phyloP scores from a whole-genome alignment of 2,797 vertebrate genomes.

The Simalia tracyae region DNA sequence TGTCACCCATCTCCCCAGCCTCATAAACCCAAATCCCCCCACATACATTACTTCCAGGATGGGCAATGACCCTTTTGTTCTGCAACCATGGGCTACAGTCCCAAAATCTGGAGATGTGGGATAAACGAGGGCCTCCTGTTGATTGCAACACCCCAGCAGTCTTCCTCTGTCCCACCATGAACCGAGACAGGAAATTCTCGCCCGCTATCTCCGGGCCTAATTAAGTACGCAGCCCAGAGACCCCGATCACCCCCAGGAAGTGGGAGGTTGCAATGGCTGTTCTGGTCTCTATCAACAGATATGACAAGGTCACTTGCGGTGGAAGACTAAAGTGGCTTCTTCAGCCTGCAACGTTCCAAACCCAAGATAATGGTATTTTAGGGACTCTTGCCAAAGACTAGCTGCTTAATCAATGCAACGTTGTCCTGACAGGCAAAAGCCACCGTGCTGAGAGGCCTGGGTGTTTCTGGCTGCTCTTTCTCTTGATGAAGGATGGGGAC shows the following conservation, averaged over 20 bases:
- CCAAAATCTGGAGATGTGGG: not conserved
- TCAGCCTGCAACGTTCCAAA: slow-evolving; percentile 1
- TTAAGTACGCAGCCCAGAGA: slow-evolving; percentile 53
- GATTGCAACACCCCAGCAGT: not conserved
- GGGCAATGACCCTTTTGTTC: too few relatives aligned
- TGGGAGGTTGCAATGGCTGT: not conserved
- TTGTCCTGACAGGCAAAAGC: not conserved
- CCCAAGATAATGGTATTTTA: slow-evolving; percentile 2
- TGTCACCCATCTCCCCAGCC: too few relatives aligned
- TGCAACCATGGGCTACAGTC: fast-evolving
- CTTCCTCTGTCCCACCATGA: slow-evolving; percentile 45
- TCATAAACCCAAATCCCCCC: too few relatives aligned
- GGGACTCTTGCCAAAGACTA: slow-evolving; percentile 21
- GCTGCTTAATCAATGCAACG: slow-evolving; percentile 49
- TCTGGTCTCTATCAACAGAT: slow-evolving; percentile 63
- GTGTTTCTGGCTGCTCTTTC: slow-evolving; percentile 32
- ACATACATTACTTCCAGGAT: too few relatives aligned
- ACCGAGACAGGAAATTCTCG: slow-evolving; percentile 53
- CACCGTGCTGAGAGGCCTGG: not conserved
- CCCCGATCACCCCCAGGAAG: slow-evolving; percentile 9
- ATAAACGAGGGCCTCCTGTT: slow-evolving; percentile 34
- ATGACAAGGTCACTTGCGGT: slow-evolving; percentile 46
- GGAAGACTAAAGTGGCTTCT: slow-evolving; percentile 31
- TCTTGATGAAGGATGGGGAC: not conserved
- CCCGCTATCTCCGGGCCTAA: slow-evolving; percentile 37